Base-by-base conservation (phyloP, 2,888 invertebrate species). In the Plebejus argus region DNA sequence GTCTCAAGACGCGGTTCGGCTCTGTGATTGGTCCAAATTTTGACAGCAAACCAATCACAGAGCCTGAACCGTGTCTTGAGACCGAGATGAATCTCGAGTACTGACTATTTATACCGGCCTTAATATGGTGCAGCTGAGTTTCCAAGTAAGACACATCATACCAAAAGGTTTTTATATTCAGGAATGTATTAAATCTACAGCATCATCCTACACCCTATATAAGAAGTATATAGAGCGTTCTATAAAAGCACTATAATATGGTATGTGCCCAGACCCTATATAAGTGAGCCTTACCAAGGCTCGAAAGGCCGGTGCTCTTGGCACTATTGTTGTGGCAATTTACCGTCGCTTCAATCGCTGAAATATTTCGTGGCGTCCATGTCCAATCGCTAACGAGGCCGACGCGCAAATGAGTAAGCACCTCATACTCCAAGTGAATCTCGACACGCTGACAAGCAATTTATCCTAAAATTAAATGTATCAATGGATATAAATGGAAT, bases 361-460 rank as follows among this genome's bases (percentile, higher is more conserved):
- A 94, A 94, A 94, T 94, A 94, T 94, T 94, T 94, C 89, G 93
- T 91, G 92, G 91, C 92, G 89, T 90, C 88, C 94, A 93, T 93
- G 91, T 91, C 94, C 92, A 94, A 94, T 94, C 91, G 94, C 92
- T 94, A 94, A 94, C 94, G 92, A 94, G 93, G 88, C 90, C 90
- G 91, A 92, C 91, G 90, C 87, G 88, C 91, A 93, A 92, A 94
- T 94, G 94, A 94, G 92, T 94, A 93, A 93, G 91, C 89, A 89
- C 89, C 89, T 88, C 87, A 85, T 86, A 84, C 91, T 89, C 87
- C 89, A 90, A 87, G 84, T 85, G 84, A 86, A 85, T 85, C 84
- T 83, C 77, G 77, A 77, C 49, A 35, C 70, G 53, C 77, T 79
- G 81, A 76, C 78, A 76, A 76, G 78, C 79, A 76, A 79, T 79